Evolutionary conservation across 1,140 invertebrate species (phyloP).

Genomic region (Bombus waltoni): DNA sequence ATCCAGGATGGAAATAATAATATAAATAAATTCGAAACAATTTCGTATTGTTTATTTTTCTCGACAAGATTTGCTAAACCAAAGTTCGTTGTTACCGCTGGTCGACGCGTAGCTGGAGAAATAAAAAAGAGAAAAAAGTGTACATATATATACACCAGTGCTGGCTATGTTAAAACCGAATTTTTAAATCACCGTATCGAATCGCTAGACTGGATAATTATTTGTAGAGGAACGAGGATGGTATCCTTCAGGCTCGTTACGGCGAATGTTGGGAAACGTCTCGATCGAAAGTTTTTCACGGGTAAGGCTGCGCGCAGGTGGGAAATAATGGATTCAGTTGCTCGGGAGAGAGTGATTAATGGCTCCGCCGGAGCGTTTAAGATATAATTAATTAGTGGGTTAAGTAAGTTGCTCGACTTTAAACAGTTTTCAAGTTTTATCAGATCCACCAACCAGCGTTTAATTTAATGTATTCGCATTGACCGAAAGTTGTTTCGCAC

Average conservation of each 20-base stretch:
- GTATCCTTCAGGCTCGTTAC: neutral
- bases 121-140: no score
- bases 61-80: no score
- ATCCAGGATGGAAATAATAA: no score
- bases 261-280: neutral
- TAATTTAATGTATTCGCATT: conserved; percentile 6
- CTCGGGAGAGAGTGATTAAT: conserved; percentile 30
- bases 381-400: conserved; percentile 43
- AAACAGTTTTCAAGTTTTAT: conserved; percentile 38
- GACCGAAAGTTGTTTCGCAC: neutral
- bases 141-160: no score
- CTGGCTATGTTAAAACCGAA: no score
- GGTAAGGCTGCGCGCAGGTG: neutral
- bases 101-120: no score
- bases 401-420: conserved; percentile 43
- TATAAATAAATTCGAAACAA: no score
- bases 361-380: conserved; percentile 23
- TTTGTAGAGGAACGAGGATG: neutral
- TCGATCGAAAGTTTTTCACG: neutral
- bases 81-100: no score
- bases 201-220: no score
- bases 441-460: neutral
- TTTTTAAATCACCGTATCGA: neutral
- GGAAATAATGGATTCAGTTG: conserved; percentile 35
- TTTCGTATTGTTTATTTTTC: no score